Percentiles rank a stretch among this genome's conserved stretches.
These are phyloP conservation scores for Taeniopygia guttata DNA, from an alignment of 2,797 vertebrate species.

Conservation along the genomic window DNA sequence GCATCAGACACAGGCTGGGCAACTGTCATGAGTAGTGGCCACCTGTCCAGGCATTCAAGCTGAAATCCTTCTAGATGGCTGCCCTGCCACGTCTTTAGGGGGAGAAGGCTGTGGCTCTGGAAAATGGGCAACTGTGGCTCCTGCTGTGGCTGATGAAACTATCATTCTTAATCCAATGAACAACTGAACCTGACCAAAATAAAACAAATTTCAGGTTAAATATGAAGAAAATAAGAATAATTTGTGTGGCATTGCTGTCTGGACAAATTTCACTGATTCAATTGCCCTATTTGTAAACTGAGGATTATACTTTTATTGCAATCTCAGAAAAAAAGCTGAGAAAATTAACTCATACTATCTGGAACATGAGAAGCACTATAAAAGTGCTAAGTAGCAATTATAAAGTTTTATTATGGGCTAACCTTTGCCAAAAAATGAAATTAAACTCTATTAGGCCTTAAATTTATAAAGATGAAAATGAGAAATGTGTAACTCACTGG, in stretches of 20 bases:
- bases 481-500: background rate
- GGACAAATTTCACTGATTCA: constrained; percentile 8
- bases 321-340: background rate
- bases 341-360: background rate
- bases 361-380: background rate
- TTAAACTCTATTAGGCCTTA: background rate
- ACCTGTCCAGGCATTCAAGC: background rate
- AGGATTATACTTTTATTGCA: background rate
- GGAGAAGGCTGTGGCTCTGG: background rate
- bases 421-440: background rate
- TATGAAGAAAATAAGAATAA: background rate
- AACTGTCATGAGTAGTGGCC: background rate
- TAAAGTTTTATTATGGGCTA: background rate
- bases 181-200: background rate
- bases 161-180: background rate
- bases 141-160: background rate
- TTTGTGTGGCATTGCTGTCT: background rate
- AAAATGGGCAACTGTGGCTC: background rate
- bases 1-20: background rate
- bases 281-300: background rate
- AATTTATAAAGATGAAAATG: constrained; percentile 7
- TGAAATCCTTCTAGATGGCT: background rate
- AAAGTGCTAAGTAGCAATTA: background rate
- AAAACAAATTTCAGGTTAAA: background rate
- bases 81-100: fast-evolving